Evolutionary conservation across 2,888 invertebrate genomes (phyloP).

Genomic region (Liposcelis brunnea): DNA sequence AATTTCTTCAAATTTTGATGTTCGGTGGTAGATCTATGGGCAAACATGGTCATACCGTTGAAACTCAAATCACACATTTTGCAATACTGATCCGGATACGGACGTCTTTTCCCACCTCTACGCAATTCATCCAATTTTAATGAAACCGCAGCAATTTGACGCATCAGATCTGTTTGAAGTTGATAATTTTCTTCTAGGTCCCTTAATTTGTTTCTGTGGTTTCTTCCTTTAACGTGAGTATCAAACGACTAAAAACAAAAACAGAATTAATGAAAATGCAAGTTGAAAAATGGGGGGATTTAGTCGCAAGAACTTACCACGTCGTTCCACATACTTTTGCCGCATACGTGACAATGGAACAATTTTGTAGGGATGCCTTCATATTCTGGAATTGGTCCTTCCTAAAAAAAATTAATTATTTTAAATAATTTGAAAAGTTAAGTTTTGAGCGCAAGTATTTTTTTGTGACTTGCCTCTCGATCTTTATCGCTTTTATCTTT

Average conservation of each 20-base stretch:
- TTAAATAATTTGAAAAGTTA: too few relatives aligned
- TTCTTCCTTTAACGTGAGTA: constrained; percentile 5
- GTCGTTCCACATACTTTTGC: constrained; percentile 7
- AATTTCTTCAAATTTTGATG: constrained; percentile 3
- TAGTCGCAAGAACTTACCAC: neutral
- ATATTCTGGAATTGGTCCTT: constrained; percentile 2
- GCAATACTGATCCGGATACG: constrained; percentile 8
- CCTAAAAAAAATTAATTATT: neutral
- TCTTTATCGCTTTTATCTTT: too few relatives aligned
- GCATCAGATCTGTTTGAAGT: constrained; percentile 7
- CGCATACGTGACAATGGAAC: constrained; percentile 5
- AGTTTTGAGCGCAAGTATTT: too few relatives aligned
- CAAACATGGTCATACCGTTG: constrained; percentile 9
- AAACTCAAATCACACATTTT: constrained; percentile 6
- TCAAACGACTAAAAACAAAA: constrained; percentile 4
- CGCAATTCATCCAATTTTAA: constrained; percentile 2
- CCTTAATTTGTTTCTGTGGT: constrained; percentile 3
- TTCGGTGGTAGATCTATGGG: constrained; percentile 1
- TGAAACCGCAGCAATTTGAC: constrained; percentile 5
- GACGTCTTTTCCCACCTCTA: constrained; percentile 1
- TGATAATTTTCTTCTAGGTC: constrained; percentile 5
- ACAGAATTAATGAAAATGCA: neutral
- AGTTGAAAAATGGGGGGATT: neutral
- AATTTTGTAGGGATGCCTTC: constrained; percentile 4
- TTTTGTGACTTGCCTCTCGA: too few relatives aligned